Percentiles rank a stretch among this genome's conserved stretches.
Evolutionary conservation across 2,888 invertebrate genomes (phyloP).

Genomic region (Rhogogaster chlorosoma): DNA sequence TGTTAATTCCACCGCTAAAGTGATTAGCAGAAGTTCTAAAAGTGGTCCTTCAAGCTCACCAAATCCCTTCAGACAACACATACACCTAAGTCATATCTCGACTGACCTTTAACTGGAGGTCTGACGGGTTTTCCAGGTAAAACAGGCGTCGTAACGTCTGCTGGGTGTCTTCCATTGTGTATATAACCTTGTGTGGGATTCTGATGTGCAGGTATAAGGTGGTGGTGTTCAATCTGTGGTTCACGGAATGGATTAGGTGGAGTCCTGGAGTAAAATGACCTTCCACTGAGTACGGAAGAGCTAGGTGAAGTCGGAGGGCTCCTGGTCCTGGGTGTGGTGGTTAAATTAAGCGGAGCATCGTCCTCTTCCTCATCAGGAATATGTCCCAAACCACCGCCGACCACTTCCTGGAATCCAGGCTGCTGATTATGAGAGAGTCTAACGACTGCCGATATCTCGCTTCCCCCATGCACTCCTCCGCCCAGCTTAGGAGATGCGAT

Average conservation of each 20-base stretch:
- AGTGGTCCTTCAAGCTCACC: background rate
- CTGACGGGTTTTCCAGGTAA: conserved; percentile 59
- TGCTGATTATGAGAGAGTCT: conserved; percentile 42
- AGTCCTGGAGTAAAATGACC: conserved; percentile 57
- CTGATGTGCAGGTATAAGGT: conserved; percentile 60
- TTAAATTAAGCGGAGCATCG: conserved; percentile 76
- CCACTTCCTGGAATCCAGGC: conserved; percentile 60
- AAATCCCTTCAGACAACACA: background rate
- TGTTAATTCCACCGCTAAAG: background rate
- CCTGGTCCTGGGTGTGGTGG: conserved; percentile 67
- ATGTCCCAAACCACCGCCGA: conserved; percentile 67
- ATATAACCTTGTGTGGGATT: conserved; percentile 60
- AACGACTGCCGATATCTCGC: background rate
- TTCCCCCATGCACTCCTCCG: conserved; percentile 12
- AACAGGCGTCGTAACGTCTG: conserved; percentile 56
- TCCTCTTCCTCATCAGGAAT: conserved; percentile 74
- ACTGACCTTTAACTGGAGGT: conserved; percentile 63
- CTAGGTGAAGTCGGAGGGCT: conserved; percentile 64
- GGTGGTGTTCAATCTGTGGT: conserved; percentile 62
- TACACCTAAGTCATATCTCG: background rate
- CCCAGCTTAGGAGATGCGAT: conserved; percentile 59
- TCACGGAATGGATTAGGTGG: conserved; percentile 64
- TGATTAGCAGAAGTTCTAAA: background rate
- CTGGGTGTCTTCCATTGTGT: conserved; percentile 62
- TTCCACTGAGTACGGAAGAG: conserved; percentile 59